A percentile compares a stretch with the other conserved stretches of the same genome.
These are phyloP conservation scores for Manduca sexta DNA, from an alignment of 1,140 invertebrate genomes.

Conservation along the genomic window DNA sequence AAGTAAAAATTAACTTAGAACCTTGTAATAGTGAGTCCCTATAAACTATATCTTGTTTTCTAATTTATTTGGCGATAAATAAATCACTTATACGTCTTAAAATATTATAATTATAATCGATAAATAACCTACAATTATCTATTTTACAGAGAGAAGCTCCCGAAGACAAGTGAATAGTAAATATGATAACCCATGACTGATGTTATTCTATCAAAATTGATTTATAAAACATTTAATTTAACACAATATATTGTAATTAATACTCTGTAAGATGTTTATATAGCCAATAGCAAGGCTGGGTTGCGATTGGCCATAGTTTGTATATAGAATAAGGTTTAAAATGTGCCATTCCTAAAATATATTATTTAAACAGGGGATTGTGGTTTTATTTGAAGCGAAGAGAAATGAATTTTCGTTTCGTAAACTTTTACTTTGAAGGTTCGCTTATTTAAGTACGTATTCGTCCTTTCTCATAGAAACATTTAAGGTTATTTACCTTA, in stretches of 20 bases:
- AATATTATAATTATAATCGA: no score
- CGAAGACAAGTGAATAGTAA: constrained; percentile 36
- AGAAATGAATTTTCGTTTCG: no score
- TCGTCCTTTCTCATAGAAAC: no score
- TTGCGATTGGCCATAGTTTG: constrained; percentile 42
- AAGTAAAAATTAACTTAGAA: no score
- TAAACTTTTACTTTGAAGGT: no score
- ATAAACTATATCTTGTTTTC: no score
- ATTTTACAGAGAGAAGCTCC: constrained; percentile 49
- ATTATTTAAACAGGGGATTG: not conserved
- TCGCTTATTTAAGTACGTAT: no score
- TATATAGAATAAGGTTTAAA: constrained; percentile 33
- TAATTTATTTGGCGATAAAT: no score
- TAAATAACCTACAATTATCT: constrained; percentile 2
- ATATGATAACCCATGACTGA: constrained; percentile 6
- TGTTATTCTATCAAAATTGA: constrained; percentile 30
- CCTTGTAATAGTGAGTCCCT: not conserved
- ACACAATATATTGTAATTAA: constrained; percentile 8
- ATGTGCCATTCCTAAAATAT: constrained; percentile 35
- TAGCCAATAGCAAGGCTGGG: constrained; percentile 60
- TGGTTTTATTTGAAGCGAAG: constrained; percentile 1
- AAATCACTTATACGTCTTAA: no score
- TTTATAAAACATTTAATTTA: constrained; percentile 14
- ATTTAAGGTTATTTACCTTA: no score
- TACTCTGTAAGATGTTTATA: constrained; percentile 4